Conservation (phyloP, 2,888 invertebrate genomes). For the Azorinus chamasolen region DNA sequence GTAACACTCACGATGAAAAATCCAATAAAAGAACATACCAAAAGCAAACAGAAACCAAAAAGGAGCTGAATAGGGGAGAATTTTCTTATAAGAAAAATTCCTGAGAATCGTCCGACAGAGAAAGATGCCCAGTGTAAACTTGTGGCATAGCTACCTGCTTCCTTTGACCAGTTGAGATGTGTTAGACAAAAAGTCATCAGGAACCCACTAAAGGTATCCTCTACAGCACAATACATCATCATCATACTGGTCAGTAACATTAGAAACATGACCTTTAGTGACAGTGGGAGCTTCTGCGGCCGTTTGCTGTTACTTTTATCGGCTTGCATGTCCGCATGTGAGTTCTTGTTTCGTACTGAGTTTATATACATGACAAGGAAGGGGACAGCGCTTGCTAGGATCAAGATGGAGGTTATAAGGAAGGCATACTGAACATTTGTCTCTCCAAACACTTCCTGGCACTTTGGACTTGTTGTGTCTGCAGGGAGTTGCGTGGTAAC, state of each 20-base stretch:
- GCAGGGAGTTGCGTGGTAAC: no score
- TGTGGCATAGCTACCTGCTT: slow-evolving; percentile 43
- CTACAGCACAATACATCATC: slow-evolving; percentile 74
- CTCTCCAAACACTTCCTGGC: no score
- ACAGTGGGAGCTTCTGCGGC: slow-evolving; percentile 52
- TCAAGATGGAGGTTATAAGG: slow-evolving; percentile 55
- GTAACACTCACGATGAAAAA: slow-evolving; percentile 56
- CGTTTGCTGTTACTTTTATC: slow-evolving; percentile 48
- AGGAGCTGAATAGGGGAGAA: slow-evolving; percentile 84
- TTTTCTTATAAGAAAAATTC: slow-evolving; percentile 74
- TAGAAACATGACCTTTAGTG: slow-evolving; percentile 47
- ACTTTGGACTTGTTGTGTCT: no score
- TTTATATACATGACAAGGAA: slow-evolving; percentile 64
- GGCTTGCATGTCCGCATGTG: slow-evolving; percentile 36
- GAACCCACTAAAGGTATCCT: slow-evolving; percentile 54
- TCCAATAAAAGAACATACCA: slow-evolving; percentile 58
- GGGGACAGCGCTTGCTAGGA: slow-evolving; percentile 56
- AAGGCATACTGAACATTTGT: slow-evolving; percentile 59
- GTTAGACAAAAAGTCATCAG: slow-evolving; percentile 54
- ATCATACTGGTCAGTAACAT: slow-evolving; percentile 56
- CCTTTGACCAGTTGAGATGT: slow-evolving; percentile 52
- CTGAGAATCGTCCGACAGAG: slow-evolving; percentile 52
- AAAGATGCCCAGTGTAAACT: slow-evolving; percentile 52
- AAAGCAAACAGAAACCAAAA: slow-evolving; percentile 69
- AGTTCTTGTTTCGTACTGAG: slow-evolving; percentile 11